phyloP scores from a whole-genome alignment of 1,140 invertebrate genomes.

The Parasteatoda tepidariorum region DNA sequence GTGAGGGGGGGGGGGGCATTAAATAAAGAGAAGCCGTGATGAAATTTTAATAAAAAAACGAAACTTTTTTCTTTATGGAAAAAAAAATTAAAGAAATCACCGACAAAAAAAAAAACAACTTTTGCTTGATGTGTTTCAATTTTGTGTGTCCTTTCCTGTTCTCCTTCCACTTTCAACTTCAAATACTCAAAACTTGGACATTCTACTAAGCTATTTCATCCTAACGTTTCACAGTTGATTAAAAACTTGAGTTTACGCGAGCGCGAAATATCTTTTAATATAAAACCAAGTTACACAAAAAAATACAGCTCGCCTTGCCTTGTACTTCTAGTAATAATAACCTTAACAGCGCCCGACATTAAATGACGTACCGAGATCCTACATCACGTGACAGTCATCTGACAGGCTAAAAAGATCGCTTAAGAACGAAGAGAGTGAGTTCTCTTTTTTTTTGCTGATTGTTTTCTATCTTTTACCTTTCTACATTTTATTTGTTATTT shows the following conservation, averaged over 20 bases:
- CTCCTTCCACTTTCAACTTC: background rate
- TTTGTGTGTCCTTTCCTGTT: constrained; percentile 22
- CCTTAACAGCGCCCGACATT: constrained; percentile 51
- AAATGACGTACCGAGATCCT: constrained; percentile 29
- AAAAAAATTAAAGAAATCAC: background rate
- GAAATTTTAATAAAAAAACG: constrained; percentile 49
- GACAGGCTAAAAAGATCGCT: constrained; percentile 60
- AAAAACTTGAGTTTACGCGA: constrained; percentile 35
- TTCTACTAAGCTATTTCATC: constrained; percentile 9
- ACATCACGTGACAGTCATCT: constrained; percentile 55
- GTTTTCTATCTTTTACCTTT: background rate
- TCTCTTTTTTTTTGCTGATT: background rate
- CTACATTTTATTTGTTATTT: constrained; percentile 44
- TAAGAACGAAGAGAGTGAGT: constrained; percentile 16
- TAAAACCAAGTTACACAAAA: constrained; percentile 27
- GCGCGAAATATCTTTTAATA: constrained; percentile 51
- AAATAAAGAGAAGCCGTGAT: background rate
- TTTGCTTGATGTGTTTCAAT: constrained; percentile 52
- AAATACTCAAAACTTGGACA: constrained; percentile 37
- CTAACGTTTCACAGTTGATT: constrained; percentile 51
- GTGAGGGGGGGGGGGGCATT: too few relatives aligned
- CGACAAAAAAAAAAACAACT: constrained; percentile 5
- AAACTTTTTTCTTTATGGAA: too few relatives aligned
- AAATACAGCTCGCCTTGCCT: constrained; percentile 12
- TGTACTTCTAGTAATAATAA: constrained; percentile 47